phyloP scores from a whole-genome alignment of 2,888 invertebrate species.

The Torymus texanus region DNA sequence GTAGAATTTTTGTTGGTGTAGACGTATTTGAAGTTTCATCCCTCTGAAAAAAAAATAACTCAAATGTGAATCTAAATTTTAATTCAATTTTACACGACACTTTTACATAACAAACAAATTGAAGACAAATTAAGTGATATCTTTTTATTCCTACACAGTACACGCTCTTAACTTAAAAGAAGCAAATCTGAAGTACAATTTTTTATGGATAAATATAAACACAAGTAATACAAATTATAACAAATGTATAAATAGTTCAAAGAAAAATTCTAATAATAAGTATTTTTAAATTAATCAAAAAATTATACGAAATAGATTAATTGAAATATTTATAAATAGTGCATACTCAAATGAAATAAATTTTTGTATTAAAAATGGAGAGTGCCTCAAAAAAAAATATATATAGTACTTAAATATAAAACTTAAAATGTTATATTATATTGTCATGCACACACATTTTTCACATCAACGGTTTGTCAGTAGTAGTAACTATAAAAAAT shows the following conservation, averaged over 20 bases:
- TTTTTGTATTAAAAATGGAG: background rate
- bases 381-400: background rate
- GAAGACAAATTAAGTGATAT: slow-evolving; percentile 28
- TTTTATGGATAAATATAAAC: too few relatives aligned
- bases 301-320: slow-evolving; percentile 39
- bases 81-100: slow-evolving; percentile 15
- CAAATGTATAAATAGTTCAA: background rate
- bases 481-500: slow-evolving; percentile 43
- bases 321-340: slow-evolving; percentile 23
- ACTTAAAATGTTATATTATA: slow-evolving; percentile 40
- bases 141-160: slow-evolving; percentile 18
- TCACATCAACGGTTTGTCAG: slow-evolving; percentile 16
- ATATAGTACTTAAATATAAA: background rate
- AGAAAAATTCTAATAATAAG: background rate
- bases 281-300: slow-evolving; percentile 17
- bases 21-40: slow-evolving; percentile 74
- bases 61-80: slow-evolving; percentile 22
- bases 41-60: slow-evolving; percentile 70
- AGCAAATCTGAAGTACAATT: slow-evolving; percentile 4
- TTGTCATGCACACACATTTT: slow-evolving; percentile 45
- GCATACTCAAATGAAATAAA: slow-evolving; percentile 31
- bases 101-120: slow-evolving; percentile 34
- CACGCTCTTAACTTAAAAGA: slow-evolving; percentile 26
- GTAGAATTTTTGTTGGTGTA: slow-evolving; percentile 71
- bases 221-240: background rate